These are phyloP conservation scores for Felis catus DNA, from an alignment of 2,113 vertebrate genomes.

Conservation along the genomic window F.catus_Fca126_mat1.0 CM031419.1:44323001-44323500, in stretches of 20 bases:
- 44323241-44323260: neutral
- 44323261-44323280: neutral
- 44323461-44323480: neutral
- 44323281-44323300: neutral
- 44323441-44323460: neutral
- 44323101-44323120: neutral
- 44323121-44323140: neutral
- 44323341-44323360: neutral
- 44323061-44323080: neutral
- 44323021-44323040: neutral
- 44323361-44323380: neutral
- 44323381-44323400: neutral
- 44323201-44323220: neutral
- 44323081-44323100: neutral
- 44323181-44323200: too few relatives aligned
- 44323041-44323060: fast-evolving
- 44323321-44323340: neutral
- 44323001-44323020: neutral
- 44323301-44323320: neutral
- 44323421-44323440: neutral
- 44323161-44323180: neutral
- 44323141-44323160: neutral
- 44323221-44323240: neutral
- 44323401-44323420: neutral
- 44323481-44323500: neutral